These are phyloP conservation scores for Hippocampus mohnikei DNA, from an alignment of 2,113 vertebrate genomes.

Conservation along the genomic window DNA sequence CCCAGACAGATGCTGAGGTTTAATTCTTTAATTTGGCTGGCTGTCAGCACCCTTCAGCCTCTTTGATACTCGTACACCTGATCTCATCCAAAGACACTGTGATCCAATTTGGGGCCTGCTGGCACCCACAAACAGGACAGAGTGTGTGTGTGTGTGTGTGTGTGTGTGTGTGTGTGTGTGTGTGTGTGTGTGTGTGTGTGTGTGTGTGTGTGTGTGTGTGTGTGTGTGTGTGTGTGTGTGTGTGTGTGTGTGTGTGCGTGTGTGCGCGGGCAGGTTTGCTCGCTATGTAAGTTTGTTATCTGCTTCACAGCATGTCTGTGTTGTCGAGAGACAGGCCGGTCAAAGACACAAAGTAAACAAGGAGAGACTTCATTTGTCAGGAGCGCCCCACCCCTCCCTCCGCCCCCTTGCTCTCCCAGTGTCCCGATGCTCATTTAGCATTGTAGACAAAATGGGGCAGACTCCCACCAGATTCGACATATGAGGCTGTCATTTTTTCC, in stretches of 20 bases:
- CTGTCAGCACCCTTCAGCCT: conserved; percentile 65
- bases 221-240: too few species aligned
- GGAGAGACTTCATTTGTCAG: conserved; percentile 22
- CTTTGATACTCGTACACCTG: conserved; percentile 71
- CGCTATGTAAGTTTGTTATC: conserved; percentile 6
- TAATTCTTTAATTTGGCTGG: conserved; percentile 72
- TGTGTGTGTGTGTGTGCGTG: conserved; percentile 32
- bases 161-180: conserved; percentile 19
- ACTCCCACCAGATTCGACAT: neutral
- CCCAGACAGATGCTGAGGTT: conserved; percentile 66
- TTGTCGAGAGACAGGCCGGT: conserved; percentile 10
- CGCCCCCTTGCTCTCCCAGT: neutral
- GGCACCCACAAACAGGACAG: conserved; percentile 47
- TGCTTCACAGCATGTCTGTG: conserved; percentile 23
- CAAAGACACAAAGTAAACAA: conserved; percentile 19
- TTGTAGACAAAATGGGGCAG: neutral
- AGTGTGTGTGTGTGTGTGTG: conserved; percentile 14
- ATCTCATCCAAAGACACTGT: conserved; percentile 69
- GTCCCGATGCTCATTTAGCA: neutral
- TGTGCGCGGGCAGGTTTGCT: neutral
- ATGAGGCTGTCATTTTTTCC: neutral
- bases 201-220: conserved; percentile 11
- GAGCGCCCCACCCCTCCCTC: neutral
- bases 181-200: conserved; percentile 28
- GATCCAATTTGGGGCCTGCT: conserved; percentile 68